Evolutionary conservation across 1,140 invertebrate genomes (phyloP), one percentile per base, ranked within the genome.

Genomic region (Batillaria attramentaria): DNA sequence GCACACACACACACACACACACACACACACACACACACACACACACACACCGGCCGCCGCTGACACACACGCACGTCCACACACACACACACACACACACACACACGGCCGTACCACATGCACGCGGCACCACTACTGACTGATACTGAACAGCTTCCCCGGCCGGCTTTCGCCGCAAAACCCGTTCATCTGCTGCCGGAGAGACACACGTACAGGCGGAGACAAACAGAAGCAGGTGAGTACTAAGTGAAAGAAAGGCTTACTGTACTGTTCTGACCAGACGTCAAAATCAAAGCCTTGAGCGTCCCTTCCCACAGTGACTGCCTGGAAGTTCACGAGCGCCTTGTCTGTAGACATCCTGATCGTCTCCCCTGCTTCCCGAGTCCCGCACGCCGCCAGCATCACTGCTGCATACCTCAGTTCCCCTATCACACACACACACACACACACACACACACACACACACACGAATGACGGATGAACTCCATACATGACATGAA

Each of bases 231-330:
- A 13, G 10, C 46, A 50, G 46, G 46, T 13, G 46, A 50, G 10
- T 10, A 24, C n/a, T n/a, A n/a, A n/a, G 5, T 66, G 62, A 66
- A 13, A 66, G 37, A 10, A 33, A 31, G 66, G 33, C 68, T 70
- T 31, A 70, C 68, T 6, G 13, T 70, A 8, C 28, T 46, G 5
- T 70, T 70, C 68, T 20, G 68, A 43, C 68, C 68, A 70, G 18
- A 70, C 28, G 28, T 70, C 41, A 20, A 70, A 46, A 39, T 70
- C 68, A 20, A 70, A 70, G 20, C 68, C 68, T 37, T 70, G 68
- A n/a, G 13, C 41, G n/a, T 33, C n/a, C 2, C 50, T 42, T 43
- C 68, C 68, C 41, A 13, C 39, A 6, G 68, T 70, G 42, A 70
- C 68, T n/a, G 68, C 68, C n/a, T 70, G 68, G 42, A 70, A 70